Conservation (phyloP, 2,888 invertebrate genomes). For the Protula sp. region DNA sequence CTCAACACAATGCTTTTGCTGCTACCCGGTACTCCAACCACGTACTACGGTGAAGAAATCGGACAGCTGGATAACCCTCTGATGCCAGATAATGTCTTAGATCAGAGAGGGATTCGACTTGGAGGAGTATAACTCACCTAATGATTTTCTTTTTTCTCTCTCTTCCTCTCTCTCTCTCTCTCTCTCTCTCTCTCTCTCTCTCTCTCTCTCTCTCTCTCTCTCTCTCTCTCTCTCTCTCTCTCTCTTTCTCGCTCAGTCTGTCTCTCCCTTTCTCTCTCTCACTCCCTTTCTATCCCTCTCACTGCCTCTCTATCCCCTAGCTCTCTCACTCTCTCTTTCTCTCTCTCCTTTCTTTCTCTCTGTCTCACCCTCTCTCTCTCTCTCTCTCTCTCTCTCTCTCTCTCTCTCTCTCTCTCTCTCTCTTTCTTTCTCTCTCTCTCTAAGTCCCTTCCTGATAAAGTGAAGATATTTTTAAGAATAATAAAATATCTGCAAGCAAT, state of each 20-base stretch:
- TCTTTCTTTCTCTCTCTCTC: no score
- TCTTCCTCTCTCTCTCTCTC: not conserved
- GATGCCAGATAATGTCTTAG: no score
- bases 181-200: not conserved
- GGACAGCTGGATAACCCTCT: constrained; percentile 66
- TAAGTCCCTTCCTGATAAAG: no score
- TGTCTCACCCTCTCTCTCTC: no score
- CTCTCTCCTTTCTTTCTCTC: no score
- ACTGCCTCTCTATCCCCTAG: not conserved
- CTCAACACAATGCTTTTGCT: constrained; percentile 76
- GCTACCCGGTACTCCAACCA: constrained; percentile 73
- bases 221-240: not conserved
- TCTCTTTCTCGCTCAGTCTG: not conserved
- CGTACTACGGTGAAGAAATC: constrained; percentile 86
- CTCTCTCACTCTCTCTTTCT: not conserved
- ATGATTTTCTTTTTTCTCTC: not conserved
- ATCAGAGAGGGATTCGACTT: no score
- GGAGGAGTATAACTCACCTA: no score
- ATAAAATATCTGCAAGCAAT: no score
- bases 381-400: no score
- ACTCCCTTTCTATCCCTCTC: not conserved
- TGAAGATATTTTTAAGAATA: no score
- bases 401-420: no score
- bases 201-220: not conserved
- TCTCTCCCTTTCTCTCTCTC: not conserved